Percentiles rank a stretch among this genome's conserved stretches.
Conservation (phyloP, 2,113 vertebrate species). For the Meleagris gallopavo region DNA sequence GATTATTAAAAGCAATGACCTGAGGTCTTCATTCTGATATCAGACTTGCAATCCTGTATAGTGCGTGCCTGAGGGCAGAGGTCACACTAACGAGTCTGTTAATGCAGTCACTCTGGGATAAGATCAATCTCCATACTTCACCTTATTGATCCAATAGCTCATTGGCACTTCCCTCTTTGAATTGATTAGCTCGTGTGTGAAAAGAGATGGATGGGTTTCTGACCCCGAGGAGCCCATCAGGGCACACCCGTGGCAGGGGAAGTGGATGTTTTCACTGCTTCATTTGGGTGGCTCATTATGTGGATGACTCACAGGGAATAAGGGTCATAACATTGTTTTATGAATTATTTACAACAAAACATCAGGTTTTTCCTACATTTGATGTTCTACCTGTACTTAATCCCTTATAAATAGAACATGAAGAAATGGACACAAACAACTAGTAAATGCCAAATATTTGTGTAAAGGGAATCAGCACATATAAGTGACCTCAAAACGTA, state of each 20-base stretch:
- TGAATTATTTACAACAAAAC: slow-evolving; percentile 47
- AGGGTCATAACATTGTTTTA: slow-evolving; percentile 17
- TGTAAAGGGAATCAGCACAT: neutral
- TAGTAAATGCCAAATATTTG: slow-evolving; percentile 24
- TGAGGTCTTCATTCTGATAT: slow-evolving; percentile 69
- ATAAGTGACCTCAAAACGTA: slow-evolving; percentile 43
- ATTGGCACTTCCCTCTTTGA: slow-evolving; percentile 77
- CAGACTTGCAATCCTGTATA: slow-evolving; percentile 79
- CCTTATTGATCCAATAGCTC: slow-evolving; percentile 85
- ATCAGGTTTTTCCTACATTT: neutral
- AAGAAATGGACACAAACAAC: neutral
- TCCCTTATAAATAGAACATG: neutral
- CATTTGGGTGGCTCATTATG: neutral
- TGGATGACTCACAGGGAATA: neutral
- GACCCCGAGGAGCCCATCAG: slow-evolving; percentile 63
- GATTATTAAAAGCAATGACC: slow-evolving; percentile 75
- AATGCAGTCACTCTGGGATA: slow-evolving; percentile 87
- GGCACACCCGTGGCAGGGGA: slow-evolving; percentile 10
- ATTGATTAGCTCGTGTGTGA: slow-evolving; percentile 71
- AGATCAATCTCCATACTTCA: slow-evolving; percentile 91
- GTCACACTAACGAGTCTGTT: slow-evolving; percentile 86
- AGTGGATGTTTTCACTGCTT: slow-evolving; percentile 14
- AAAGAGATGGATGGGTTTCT: slow-evolving; percentile 75
- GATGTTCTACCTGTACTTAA: neutral
- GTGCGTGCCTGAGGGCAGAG: slow-evolving; percentile 83